Percentiles rank a stretch among this genome's conserved stretches.
Evolutionary conservation across 1,140 invertebrate genomes (phyloP).

Genomic region (Sitobion miscanthi): DNA sequence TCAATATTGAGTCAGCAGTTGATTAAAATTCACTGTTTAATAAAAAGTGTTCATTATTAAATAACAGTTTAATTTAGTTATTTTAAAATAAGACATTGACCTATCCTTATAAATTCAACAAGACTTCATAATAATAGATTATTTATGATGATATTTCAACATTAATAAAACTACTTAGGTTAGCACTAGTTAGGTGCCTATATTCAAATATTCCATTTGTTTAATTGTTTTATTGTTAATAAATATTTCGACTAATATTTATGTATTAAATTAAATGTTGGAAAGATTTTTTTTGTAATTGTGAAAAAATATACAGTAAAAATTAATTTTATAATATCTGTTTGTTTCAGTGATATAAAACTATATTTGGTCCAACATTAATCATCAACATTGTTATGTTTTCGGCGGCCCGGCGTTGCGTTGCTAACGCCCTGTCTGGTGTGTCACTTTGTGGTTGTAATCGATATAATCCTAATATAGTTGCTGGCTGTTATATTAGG

Average conservation of each 20-base stretch:
- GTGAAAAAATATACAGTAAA: not conserved
- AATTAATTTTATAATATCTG: not conserved
- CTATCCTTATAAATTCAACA: too few species aligned
- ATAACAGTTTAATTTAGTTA: too few species aligned
- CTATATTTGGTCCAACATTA: not conserved
- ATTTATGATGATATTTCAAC: not conserved
- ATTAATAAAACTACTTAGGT: not conserved
- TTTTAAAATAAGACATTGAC: too few species aligned
- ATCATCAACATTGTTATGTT: constrained; percentile 34
- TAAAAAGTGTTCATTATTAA: not conserved
- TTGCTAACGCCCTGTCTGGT: not conserved
- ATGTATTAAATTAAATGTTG: not conserved
- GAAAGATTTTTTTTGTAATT: not conserved
- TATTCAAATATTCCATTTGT: not conserved
- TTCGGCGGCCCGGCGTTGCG: not conserved
- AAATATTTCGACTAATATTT: not conserved
- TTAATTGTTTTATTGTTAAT: not conserved
- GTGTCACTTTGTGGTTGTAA: not conserved
- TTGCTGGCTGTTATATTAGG: not conserved
- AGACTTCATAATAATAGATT: not conserved
- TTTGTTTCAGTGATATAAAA: constrained; percentile 10
- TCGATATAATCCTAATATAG: not conserved
- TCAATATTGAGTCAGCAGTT: not conserved
- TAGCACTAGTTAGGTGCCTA: not conserved
- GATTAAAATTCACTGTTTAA: not conserved